A percentile compares a stretch with the other conserved stretches of the same genome.
These are phyloP conservation scores for Pollenia griseotomentosa DNA, from an alignment of 2,888 invertebrate species.

Conservation along the genomic window DNA sequence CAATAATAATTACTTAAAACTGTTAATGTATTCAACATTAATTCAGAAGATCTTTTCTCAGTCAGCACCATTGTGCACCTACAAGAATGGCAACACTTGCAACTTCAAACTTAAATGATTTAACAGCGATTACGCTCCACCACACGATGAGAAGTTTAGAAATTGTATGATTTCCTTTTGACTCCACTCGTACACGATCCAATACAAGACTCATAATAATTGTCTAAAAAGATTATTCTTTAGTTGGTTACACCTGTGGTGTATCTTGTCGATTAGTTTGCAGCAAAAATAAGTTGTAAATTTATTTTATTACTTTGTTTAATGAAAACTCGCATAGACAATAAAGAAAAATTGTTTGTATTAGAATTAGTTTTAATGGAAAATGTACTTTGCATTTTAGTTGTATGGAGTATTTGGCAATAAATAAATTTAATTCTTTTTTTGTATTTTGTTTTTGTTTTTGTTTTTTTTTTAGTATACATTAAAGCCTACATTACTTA, in stretches of 20 bases:
- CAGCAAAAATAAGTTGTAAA: constrained; percentile 38
- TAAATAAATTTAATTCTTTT: constrained; percentile 38
- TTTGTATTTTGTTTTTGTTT: neutral
- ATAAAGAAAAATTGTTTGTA: constrained; percentile 54
- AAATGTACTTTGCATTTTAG: neutral
- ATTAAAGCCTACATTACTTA: constrained; percentile 48
- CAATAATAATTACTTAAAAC: no score
- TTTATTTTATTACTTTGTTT: constrained; percentile 58
- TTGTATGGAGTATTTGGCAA: constrained; percentile 45
- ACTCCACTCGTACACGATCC: no score
- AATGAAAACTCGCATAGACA: constrained; percentile 31
- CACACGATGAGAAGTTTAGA: neutral
- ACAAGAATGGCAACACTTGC: no score
- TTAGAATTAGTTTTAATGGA: constrained; percentile 32
- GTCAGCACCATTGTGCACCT: no score
- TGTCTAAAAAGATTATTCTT: constrained; percentile 10
- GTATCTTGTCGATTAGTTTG: constrained; percentile 17
- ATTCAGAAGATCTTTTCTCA: no score
- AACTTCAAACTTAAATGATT: no score
- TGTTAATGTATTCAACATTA: no score
- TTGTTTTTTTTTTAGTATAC: constrained; percentile 19
- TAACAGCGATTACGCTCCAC: no score
- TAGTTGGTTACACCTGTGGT: constrained; percentile 63
- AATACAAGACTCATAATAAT: constrained; percentile 11
- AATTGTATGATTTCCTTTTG: constrained; percentile 3